Evolutionary conservation across 1,140 invertebrate species (phyloP).

Genomic region (Philotrypesis tridentata): DNA sequence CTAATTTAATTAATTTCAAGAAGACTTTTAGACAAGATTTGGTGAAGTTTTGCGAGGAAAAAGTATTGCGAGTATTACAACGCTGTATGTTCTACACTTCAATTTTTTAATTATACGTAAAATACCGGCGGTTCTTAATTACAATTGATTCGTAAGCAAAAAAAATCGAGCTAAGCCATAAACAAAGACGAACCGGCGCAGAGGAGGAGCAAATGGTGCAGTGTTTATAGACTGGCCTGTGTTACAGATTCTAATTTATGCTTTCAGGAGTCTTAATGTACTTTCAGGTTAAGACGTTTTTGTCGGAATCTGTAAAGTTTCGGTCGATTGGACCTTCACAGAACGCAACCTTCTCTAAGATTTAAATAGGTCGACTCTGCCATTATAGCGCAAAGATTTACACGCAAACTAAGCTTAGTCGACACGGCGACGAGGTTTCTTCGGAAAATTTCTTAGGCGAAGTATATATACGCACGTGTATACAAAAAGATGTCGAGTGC

Average conservation of each 20-base stretch:
- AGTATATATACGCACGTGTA: not conserved
- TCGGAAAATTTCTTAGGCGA: not conserved
- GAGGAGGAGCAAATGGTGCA: too few species aligned
- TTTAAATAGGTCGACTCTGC: slow-evolving; percentile 26
- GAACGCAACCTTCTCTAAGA: slow-evolving; percentile 13
- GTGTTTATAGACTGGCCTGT: not conserved
- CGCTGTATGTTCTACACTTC: too few species aligned
- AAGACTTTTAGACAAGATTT: too few species aligned
- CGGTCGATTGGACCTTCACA: slow-evolving; percentile 26
- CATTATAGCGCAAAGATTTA: not conserved
- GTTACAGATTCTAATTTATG: slow-evolving; percentile 39
- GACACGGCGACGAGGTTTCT: too few species aligned
- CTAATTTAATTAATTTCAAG: too few species aligned
- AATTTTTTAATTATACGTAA: too few species aligned
- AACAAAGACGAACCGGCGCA: not conserved
- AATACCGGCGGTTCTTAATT: too few species aligned
- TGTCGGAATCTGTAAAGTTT: slow-evolving; percentile 11
- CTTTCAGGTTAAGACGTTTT: slow-evolving; percentile 35
- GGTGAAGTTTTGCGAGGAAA: too few species aligned
- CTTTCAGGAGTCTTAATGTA: slow-evolving; percentile 32
- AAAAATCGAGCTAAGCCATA: too few species aligned
- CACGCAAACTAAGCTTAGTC: not conserved
- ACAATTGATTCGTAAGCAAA: too few species aligned
- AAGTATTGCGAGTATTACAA: too few species aligned
- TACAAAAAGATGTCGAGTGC: too few species aligned